Evolutionary conservation across 92 coral and sea anemone genomes (phyloP), one percentile per base, ranked within the genome.

Genomic region (Phymanthus crucifer): DNA sequence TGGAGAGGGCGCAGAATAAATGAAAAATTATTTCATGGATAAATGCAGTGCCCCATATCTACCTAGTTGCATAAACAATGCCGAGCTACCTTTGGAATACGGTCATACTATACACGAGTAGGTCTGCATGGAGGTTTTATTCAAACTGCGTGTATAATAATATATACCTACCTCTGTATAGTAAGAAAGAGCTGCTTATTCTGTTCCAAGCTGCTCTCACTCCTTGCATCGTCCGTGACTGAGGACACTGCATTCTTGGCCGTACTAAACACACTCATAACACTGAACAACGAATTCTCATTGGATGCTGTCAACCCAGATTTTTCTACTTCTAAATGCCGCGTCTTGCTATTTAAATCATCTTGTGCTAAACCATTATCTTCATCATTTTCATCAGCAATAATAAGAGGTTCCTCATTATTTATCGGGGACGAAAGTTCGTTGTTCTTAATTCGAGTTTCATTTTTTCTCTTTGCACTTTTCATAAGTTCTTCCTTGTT

Each of bases 161-260:
- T 18, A n/a, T 32, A 32, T 40, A 32, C 68, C 46, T 83, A 91
- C 99, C 99, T 96, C 72, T 96, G 99, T 81, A 93, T 82, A 23
- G 98, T 90, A 43, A 96, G 87, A 52, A 96, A 79, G 57, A 87
- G 72, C 83, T 96, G 96, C 78, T 92, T 89, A 71, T 87, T 89
- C 79, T 93, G 99, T 68, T 93, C 88, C 79, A 93, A 78, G 79
- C 90, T 91, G 79, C 77, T 85, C 56, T 87, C 91, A 78, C 93
- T 89, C 3, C 68, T 73, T 35, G 76, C 48, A 45, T 87, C 98
- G 32, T 89, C 97, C 5, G 80, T 77, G 37, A 83, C 88, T 7
- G 78, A 66, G 27, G 76, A 73, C 6, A 72, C 66, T 8, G 92
- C 85, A 17, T 82, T 84, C 52, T 87, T 84, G 71, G 86, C 82